Conservation (phyloP, 2,113 vertebrate species). For the Datnioides undecimradiatus region DNA sequence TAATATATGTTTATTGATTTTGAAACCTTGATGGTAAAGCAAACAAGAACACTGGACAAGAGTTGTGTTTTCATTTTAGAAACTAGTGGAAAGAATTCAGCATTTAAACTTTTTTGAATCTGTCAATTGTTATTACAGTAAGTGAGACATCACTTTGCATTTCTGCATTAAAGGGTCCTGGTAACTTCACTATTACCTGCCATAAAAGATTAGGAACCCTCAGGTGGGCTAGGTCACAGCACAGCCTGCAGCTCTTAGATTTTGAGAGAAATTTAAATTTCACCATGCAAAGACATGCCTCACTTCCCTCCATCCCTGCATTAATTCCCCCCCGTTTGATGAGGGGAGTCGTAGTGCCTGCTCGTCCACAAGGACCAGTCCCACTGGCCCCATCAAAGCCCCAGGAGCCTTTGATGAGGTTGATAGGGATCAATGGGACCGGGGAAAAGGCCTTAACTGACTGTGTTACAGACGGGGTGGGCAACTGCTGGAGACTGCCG, state of each 20-base stretch:
- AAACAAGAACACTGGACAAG: too few relatives aligned
- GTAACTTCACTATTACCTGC: neutral
- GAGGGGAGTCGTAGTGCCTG: conserved; percentile 64
- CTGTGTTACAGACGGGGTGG: conserved; percentile 76
- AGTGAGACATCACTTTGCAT: neutral
- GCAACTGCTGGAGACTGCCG: conserved; percentile 65
- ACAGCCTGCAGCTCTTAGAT: neutral
- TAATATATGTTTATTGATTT: too few relatives aligned
- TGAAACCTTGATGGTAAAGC: too few relatives aligned
- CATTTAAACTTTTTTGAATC: too few relatives aligned
- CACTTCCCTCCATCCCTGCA: neutral
- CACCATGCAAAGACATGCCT: neutral
- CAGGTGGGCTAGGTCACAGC: neutral
- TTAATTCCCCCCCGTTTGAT: conserved; percentile 15
- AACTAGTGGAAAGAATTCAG: too few relatives aligned
- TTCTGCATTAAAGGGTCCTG: neutral
- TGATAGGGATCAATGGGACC: conserved; percentile 81
- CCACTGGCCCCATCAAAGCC: conserved; percentile 74
- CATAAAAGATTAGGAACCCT: neutral
- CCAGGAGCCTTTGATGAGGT: conserved; percentile 76
- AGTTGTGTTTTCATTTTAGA: too few relatives aligned
- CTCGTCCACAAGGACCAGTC: conserved; percentile 70
- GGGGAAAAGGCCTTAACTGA: conserved; percentile 75
- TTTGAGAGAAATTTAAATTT: conserved; percentile 21
- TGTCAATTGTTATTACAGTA: too few relatives aligned